phyloP scores from a whole-genome alignment of 2,113 vertebrate genomes.

The Salvelinus fontinalis region DNA sequence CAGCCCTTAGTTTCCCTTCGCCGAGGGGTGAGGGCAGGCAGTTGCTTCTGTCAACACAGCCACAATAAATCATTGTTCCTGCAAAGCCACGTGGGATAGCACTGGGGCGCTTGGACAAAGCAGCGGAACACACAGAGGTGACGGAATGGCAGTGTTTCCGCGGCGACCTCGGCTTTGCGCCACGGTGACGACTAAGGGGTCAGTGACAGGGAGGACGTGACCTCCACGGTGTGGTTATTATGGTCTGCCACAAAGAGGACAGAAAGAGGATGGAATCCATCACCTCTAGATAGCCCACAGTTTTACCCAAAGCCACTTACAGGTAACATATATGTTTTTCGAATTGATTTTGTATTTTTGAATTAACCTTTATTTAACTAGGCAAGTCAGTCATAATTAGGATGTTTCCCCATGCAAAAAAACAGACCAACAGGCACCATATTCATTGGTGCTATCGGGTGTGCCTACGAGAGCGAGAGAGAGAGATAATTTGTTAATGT shows the following conservation, averaged over 20 bases:
- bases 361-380: too few relatives aligned
- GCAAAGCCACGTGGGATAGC: slow-evolving; percentile 26
- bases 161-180: slow-evolving; percentile 25
- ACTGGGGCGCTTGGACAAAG: slow-evolving; percentile 41
- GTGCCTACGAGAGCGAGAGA: neutral
- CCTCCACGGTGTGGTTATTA: slow-evolving; percentile 52
- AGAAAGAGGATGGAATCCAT: neutral
- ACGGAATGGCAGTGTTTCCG: slow-evolving; percentile 32
- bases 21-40: slow-evolving; percentile 26
- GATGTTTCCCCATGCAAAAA: too few relatives aligned
- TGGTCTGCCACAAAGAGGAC: slow-evolving; percentile 39
- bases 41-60: slow-evolving; percentile 43
- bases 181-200: slow-evolving; percentile 35
- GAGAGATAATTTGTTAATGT: too few relatives aligned
- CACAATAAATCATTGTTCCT: slow-evolving; percentile 56
- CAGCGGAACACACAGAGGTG: slow-evolving; percentile 32
- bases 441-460: neutral
- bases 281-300: neutral
- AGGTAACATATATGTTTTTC: too few relatives aligned
- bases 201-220: slow-evolving; percentile 44
- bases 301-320: too few relatives aligned
- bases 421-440: too few relatives aligned
- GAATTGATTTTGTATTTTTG: too few relatives aligned
- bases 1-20: slow-evolving; percentile 16
- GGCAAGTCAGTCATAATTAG: too few relatives aligned